Evolutionary conservation across 2,797 vertebrate species (phyloP).

Genomic region (Potorous gilbertii): DNA sequence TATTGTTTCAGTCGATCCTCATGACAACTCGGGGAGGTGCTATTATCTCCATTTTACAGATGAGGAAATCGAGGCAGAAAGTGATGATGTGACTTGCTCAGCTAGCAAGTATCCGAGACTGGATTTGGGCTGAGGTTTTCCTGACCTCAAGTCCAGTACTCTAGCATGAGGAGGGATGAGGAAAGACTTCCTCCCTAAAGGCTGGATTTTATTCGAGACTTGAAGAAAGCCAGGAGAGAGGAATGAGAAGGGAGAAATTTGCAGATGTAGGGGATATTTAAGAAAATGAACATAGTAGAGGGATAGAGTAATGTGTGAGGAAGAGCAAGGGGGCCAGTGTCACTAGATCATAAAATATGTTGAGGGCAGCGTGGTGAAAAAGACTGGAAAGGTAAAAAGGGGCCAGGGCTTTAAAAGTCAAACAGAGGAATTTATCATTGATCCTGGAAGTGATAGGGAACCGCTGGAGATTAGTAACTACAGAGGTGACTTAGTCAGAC

Average conservation of each 20-base stretch:
- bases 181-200: not conserved
- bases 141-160: not conserved
- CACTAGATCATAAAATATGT: rapidly evolving
- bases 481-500: not conserved
- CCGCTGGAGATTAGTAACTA: rapidly evolving
- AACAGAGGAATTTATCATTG: too few species aligned
- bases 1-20: not conserved
- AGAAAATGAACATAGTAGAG: not conserved
- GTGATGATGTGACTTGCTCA: too few species aligned
- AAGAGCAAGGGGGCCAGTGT: too few species aligned
- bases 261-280: not conserved
- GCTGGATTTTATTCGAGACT: not conserved
- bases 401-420: not conserved
- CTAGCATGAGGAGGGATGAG: not conserved
- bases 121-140: not conserved
- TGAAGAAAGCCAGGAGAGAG: not conserved
- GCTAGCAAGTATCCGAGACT: not conserved
- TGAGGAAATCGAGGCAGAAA: too few species aligned
- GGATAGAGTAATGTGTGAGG: not conserved
- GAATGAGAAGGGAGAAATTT: not conserved
- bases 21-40: not conserved
- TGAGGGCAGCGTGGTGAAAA: rapidly evolving
- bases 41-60: too few species aligned
- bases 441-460: not conserved
- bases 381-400: too few species aligned